Percentiles rank a stretch among this genome's conserved stretches.
phyloP scores from a whole-genome alignment of 2,888 invertebrate species.

The Pseudococcus longispinus region DNA sequence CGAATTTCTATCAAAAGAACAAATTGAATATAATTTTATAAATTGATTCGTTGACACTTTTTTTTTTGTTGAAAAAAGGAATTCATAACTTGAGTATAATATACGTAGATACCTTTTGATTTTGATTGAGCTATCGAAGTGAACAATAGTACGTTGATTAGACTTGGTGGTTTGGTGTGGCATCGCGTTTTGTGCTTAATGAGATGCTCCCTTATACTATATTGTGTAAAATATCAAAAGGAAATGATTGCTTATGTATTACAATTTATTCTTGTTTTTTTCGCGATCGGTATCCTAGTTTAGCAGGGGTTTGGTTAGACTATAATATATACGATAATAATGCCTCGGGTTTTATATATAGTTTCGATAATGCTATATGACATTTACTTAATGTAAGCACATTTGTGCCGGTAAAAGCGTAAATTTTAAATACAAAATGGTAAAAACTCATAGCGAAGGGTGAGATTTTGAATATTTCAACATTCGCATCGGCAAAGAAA shows the following conservation, averaged over 20 bases:
- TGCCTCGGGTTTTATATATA: neutral
- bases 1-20: neutral
- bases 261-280: neutral
- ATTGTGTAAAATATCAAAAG: neutral
- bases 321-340: neutral
- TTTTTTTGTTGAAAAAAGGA: neutral
- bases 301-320: neutral
- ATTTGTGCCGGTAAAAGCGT: neutral
- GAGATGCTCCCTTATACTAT: neutral
- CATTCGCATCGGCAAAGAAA: neutral
- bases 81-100: neutral
- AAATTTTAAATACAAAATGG: slow-evolving; percentile 13
- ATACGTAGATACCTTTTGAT: neutral
- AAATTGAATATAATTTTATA: slow-evolving; percentile 7
- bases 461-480: neutral
- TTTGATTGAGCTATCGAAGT: slow-evolving; percentile 3
- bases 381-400: slow-evolving; percentile 12
- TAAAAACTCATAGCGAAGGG: neutral
- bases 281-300: neutral
- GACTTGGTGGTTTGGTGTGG: neutral
- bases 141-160: slow-evolving; percentile 7
- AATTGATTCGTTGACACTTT: neutral
- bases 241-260: slow-evolving; percentile 12
- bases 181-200: neutral
- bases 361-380: slow-evolving; percentile 7